A percentile compares a stretch with the other conserved stretches of the same genome.
Evolutionary conservation across 2,888 invertebrate species (phyloP).

Genomic region (Ectemnius continuus): DNA sequence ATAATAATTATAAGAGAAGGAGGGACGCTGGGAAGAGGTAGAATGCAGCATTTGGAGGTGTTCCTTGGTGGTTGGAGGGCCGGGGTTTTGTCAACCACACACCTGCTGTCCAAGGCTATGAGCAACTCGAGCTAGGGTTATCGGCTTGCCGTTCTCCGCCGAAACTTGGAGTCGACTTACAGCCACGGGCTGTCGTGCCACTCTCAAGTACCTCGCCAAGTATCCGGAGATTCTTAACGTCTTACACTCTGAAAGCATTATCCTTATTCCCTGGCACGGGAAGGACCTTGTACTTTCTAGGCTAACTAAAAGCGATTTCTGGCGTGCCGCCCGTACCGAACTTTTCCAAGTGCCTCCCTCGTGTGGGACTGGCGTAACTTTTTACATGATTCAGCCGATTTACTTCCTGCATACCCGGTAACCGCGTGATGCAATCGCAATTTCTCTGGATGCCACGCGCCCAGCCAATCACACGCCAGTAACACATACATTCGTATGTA

Average conservation of each 20-base stretch:
- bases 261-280: constrained; percentile 16
- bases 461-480: background rate
- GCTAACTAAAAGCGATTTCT: constrained; percentile 17
- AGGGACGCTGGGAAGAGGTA: background rate
- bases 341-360: constrained; percentile 18
- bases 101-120: constrained; percentile 14
- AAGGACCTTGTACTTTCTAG: constrained; percentile 21
- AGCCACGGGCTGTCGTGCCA: constrained; percentile 26
- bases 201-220: constrained; percentile 24
- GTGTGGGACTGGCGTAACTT: constrained; percentile 25
- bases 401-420: constrained; percentile 18
- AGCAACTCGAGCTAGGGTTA: constrained; percentile 30
- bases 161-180: constrained; percentile 46
- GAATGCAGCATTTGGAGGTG: background rate
- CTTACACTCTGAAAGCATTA: constrained; percentile 35
- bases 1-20: background rate
- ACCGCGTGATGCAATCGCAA: constrained; percentile 36
- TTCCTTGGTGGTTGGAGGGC: background rate
- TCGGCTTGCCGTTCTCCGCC: constrained; percentile 32
- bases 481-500: no score
- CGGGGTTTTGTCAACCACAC: constrained; percentile 5
- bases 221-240: constrained; percentile 23
- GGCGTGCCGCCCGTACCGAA: constrained; percentile 7
- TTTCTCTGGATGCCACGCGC: constrained; percentile 37
- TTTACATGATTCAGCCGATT: constrained; percentile 43